phyloP scores from a whole-genome alignment of 2,113 vertebrate genomes.

The Urocolius indicus region DNA sequence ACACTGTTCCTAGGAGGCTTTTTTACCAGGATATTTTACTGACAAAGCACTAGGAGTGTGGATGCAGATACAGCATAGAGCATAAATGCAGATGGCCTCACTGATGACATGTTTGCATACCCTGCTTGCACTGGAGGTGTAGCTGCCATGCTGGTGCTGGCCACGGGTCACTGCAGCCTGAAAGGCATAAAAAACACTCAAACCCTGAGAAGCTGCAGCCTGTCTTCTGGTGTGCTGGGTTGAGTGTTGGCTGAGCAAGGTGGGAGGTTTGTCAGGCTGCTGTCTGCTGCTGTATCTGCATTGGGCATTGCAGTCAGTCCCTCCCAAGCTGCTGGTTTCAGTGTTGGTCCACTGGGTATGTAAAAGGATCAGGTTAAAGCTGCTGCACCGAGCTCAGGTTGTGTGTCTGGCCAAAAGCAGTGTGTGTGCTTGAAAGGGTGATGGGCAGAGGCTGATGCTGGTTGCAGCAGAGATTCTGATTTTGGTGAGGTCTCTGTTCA shows the following conservation, averaged over 20 bases:
- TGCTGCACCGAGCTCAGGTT: not conserved
- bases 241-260: not conserved
- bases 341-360: not conserved
- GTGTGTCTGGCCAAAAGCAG: not conserved
- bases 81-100: not conserved
- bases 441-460: not conserved
- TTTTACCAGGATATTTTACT: not conserved
- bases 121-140: not conserved
- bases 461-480: not conserved
- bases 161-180: not conserved
- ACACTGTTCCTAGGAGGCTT: not conserved
- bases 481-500: not conserved
- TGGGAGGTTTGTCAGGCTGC: not conserved
- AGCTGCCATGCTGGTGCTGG: not conserved
- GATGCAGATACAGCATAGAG: not conserved
- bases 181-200: fast-evolving
- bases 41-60: not conserved
- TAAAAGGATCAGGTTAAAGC: not conserved
- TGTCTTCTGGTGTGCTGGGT: fast-evolving
- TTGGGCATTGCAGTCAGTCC: fast-evolving
- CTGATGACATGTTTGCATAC: fast-evolving
- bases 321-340: not conserved
- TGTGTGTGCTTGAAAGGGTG: not conserved
- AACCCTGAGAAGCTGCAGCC: not conserved
- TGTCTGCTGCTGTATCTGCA: not conserved